Conservation (phyloP, 2,888 invertebrate genomes). For the Oscheius sp. region DNA sequence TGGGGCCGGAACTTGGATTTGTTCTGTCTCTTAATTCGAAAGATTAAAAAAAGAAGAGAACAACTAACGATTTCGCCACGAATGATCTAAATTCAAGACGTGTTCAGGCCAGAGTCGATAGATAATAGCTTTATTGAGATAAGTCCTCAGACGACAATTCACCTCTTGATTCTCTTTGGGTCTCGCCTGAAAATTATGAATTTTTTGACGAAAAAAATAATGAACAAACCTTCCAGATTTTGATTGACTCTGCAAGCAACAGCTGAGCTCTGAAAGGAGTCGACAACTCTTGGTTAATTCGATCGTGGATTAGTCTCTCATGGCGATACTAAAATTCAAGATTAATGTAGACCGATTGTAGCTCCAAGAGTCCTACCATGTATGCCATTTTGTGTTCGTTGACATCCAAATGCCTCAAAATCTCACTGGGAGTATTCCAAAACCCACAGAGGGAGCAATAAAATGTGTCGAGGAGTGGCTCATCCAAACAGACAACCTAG, state of each 20-base stretch:
- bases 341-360: too few species aligned
- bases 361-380: constrained; percentile 5
- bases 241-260: background rate
- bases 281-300: background rate
- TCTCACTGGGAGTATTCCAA: constrained; percentile 10
- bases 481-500: constrained; percentile 23
- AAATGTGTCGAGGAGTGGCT: constrained; percentile 16
- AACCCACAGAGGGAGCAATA: constrained; percentile 24
- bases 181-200: background rate
- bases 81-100: background rate
- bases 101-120: constrained; percentile 6
- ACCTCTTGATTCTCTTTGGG: too few species aligned
- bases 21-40: background rate
- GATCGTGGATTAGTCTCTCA: background rate
- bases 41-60: background rate
- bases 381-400: constrained; percentile 15
- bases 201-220: background rate
- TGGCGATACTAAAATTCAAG: background rate
- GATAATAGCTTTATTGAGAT: background rate
- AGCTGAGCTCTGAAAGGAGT: background rate
- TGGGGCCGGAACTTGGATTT: constrained; percentile 5
- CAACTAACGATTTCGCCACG: background rate
- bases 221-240: constrained; percentile 8
- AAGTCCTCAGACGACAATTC: background rate
- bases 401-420: constrained; percentile 4